A percentile compares a stretch with the other conserved stretches of the same genome.
Conservation (phyloP, 64 coral and sea anemone genomes). For the Stichodactyla helianthus region DNA sequence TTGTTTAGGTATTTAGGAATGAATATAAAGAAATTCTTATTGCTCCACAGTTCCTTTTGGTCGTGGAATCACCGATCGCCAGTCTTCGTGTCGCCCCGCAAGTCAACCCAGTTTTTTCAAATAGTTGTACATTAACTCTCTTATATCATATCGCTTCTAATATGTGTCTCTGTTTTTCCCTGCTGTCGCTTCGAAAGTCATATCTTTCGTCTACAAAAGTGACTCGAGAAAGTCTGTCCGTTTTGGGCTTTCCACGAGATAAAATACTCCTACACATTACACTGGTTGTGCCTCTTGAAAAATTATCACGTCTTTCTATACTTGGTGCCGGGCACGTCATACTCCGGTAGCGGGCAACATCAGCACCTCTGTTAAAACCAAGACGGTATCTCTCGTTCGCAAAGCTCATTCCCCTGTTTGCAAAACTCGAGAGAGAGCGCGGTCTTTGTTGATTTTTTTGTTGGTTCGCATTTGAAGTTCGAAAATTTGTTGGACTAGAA, state of each 20-base stretch:
- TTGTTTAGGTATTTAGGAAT: too few species aligned
- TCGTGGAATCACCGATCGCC: too few species aligned
- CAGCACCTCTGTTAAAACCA: neutral
- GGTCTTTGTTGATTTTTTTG: neutral
- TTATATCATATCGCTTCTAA: neutral
- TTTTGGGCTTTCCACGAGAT: conserved; percentile 2
- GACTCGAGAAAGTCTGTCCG: neutral
- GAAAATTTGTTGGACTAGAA: neutral
- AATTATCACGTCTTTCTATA: neutral
- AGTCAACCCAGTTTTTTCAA: too few species aligned
- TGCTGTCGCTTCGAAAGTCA: neutral
- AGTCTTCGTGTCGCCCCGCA: too few species aligned
- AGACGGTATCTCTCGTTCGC: neutral
- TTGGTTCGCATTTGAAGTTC: neutral
- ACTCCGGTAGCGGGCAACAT: neutral
- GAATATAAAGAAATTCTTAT: too few species aligned
- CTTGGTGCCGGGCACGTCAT: neutral
- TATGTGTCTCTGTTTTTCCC: neutral
- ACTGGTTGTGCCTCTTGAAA: neutral
- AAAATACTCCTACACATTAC: neutral
- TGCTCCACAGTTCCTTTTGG: too few species aligned
- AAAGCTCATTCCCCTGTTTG: neutral
- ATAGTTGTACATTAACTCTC: too few species aligned
- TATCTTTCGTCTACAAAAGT: neutral
- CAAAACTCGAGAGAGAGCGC: neutral